phyloP scores from a whole-genome alignment of 2,113 vertebrate genomes.

The Cichladusa arquata region DNA sequence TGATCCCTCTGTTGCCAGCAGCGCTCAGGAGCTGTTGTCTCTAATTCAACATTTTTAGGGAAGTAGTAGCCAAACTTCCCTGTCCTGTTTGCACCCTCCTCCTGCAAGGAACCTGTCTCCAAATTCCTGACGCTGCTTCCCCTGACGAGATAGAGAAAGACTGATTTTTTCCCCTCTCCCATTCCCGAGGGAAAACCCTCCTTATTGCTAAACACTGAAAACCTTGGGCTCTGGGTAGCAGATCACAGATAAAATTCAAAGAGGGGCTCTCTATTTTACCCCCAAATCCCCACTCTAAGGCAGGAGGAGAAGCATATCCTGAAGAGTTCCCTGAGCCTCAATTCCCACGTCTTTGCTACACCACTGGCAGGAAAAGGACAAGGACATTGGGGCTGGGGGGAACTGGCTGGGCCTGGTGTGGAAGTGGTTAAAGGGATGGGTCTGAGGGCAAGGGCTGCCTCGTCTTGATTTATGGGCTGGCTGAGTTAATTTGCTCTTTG shows the following conservation, averaged over 20 bases:
- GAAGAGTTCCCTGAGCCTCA: accelerated
- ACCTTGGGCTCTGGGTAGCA: background rate
- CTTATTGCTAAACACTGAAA: accelerated
- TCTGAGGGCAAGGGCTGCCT: background rate
- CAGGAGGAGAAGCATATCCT: background rate
- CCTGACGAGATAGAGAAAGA: accelerated
- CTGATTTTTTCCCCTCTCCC: accelerated
- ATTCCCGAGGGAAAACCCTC: background rate
- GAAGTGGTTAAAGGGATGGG: background rate
- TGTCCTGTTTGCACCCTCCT: background rate
- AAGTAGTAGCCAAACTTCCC: background rate
- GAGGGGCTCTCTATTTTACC: background rate
- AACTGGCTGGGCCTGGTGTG: accelerated
- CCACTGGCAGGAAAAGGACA: too few species aligned
- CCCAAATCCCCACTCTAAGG: accelerated
- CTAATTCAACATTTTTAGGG: background rate
- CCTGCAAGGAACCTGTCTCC: background rate
- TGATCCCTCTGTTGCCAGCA: background rate
- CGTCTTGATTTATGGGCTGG: background rate
- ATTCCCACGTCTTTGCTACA: background rate
- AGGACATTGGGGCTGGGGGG: background rate
- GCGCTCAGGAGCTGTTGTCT: background rate
- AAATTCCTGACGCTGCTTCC: background rate
- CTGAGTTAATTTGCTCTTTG: constrained; percentile 36
- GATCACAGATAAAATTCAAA: background rate